Evolutionary conservation across 2,113 vertebrate species (phyloP), one percentile per base, ranked within the genome.

Genomic region (Pheucticus melanocephalus): DNA sequence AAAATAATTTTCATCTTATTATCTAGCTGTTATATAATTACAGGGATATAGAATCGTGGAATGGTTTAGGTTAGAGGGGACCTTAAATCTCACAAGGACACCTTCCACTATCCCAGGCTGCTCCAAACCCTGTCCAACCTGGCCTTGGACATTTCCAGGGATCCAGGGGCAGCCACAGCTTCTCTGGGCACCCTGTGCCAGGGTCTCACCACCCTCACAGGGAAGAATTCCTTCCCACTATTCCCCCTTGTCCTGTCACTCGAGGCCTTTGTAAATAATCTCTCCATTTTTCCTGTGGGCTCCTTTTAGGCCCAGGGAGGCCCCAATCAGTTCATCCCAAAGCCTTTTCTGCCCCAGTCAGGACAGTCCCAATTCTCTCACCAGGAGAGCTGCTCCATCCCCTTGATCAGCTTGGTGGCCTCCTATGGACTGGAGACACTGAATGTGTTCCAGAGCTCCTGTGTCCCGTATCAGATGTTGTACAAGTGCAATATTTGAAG

Each of bases 131-230:
- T 2, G 1, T 44, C 33, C 0, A 25, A 0, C 11, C 16, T 53
- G 33, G 13, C 30, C 45, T 75, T 18, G 45, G 6, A 6, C 20
- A 18, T 5, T 75, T 4, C 39, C 60, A 89, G 24, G 30, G 45
- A 25, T 60, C 11, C 42, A 47, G 61, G 22, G 11, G 16, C n/a
- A 60, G 28, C n/a, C 28, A 40, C 6, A 82, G 24, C 16, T 75
- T 3, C 45, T n/a, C 39, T 39, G 33, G 15, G 23, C 12, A 57
- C 0, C 31, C 33, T 59, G 60, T 73, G 77, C 77, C 37, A 39
- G 33, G 27, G 10, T 59, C 15, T 65, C 14, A 0, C 0, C 23
- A 28, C 33, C 8, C 22, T 1, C 4, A 6, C 18, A 21, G 15
- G 33, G 37, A 24, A 13, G 3, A 17, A 30, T 45, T 60, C 14